phyloP scores from a whole-genome alignment of 2,797 vertebrate species.

The Epinephelus malabaricus region DNA sequence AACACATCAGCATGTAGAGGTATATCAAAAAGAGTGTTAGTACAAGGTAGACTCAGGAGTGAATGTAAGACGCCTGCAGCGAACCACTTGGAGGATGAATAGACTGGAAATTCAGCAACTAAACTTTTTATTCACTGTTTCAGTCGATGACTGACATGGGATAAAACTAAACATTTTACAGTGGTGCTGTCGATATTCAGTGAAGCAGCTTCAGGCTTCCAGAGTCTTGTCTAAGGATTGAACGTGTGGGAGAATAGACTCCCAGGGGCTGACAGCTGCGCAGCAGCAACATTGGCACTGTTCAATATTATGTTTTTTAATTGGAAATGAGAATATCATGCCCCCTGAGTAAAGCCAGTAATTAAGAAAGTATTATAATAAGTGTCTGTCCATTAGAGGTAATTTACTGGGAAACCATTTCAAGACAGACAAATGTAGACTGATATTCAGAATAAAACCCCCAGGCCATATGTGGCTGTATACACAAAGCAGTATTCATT shows the following conservation, averaged over 20 bases:
- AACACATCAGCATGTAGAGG: not conserved
- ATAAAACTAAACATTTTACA: constrained; percentile 12
- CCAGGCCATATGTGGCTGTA: not conserved
- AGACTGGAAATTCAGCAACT: not conserved
- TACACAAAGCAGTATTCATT: not conserved
- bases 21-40: not conserved
- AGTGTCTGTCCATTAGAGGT: not conserved
- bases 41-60: constrained; percentile 10
- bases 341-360: constrained; percentile 5
- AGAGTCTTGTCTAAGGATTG: not conserved
- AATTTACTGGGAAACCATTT: not conserved
- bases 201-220: constrained; percentile 1
- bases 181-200: not conserved
- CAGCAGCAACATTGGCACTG: not conserved
- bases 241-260: constrained; percentile 22
- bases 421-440: not conserved
- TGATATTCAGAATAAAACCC: not conserved
- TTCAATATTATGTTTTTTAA: constrained; percentile 26
- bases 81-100: not conserved
- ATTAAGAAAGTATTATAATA: constrained; percentile 6
- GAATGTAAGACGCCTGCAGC: constrained; percentile 14
- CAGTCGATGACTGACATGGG: not conserved
- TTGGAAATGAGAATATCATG: constrained; percentile 17
- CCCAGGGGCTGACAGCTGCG: not conserved
- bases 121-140: not conserved